Evolutionary conservation across 2,113 vertebrate genomes (phyloP), one percentile per base, ranked within the genome.

Genomic region (Pungitius pungitius): DNA sequence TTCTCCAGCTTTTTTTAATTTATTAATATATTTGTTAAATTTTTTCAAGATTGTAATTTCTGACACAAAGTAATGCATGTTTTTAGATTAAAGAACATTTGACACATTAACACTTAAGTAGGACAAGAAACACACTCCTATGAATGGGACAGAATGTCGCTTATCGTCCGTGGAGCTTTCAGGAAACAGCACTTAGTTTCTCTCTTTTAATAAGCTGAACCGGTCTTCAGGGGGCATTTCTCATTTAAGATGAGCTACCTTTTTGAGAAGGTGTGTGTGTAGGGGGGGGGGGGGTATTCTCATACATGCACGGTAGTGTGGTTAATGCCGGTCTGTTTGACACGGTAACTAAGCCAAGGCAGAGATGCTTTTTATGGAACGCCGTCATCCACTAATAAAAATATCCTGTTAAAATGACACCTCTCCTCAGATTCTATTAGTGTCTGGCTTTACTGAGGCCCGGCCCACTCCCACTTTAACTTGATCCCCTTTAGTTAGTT

Each of bases 361-460:
- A 80, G 69, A 85, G 81, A 69, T 85, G 54, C 75, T 75, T 82
- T 87, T 88, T 80, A 79, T 75, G 73, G 85, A 88, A 88, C 78
- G 79, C 75, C 87, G 81, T 87, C 86, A 75, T 69, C 81, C 70
- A 37, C 73, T 73, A 73, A 85, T 89, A 88, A 81, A 88, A 87
- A 79, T 10, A 78, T 82, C 86, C 78, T 68, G 79, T 85, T 83
- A 80, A 87, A 88, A 90, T 85, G 85, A 90, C 83, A 80, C 81
- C 76, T 80, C 81, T 80, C 74, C 39, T 43, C 27, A 51, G 82
- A 88, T 85, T 88, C 85, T 86, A 80, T 87, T 86, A 85, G 85
- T 81, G 78, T 85, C 78, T 80, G 82, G 87, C 85, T 85, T 80
- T 42, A 61, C 67, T 87, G 79, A 88, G 77, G 82, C 60, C 14